These are phyloP conservation scores for Thereva unica DNA, from an alignment of 2,888 invertebrate species.

Conservation along the genomic window DNA sequence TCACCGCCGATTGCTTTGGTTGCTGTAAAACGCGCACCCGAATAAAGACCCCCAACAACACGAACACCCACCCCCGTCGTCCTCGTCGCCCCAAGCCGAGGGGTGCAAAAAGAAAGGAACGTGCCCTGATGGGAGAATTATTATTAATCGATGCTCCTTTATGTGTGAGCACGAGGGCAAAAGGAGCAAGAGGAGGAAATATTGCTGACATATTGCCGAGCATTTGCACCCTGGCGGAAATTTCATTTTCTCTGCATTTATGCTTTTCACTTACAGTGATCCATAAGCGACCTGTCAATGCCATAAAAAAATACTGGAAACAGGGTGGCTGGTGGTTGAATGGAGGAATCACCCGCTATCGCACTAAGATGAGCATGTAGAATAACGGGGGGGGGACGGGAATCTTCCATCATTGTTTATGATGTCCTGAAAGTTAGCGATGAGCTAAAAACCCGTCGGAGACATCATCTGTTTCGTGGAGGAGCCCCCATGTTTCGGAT, in stretches of 20 bases:
- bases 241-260: slow-evolving; percentile 32
- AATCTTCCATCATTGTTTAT: slow-evolving; percentile 17
- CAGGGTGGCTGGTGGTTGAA: not conserved
- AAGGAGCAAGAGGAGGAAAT: slow-evolving; percentile 24
- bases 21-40: too few species aligned
- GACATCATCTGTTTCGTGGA: slow-evolving; percentile 16
- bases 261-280: slow-evolving; percentile 32
- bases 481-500: too few species aligned
- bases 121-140: slow-evolving; percentile 30
- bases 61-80: too few species aligned
- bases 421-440: slow-evolving; percentile 14
- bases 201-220: slow-evolving; percentile 34
- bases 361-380: slow-evolving; percentile 14
- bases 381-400: not conserved
- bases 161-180: not conserved
- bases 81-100: too few species aligned
- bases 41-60: too few species aligned
- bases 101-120: slow-evolving; percentile 27
- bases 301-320: slow-evolving; percentile 17
- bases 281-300: slow-evolving; percentile 31
- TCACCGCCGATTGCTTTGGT: too few species aligned
- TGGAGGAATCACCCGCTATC: not conserved
- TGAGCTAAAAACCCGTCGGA: slow-evolving; percentile 15
- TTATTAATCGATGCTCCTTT: slow-evolving; percentile 32
- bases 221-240: slow-evolving; percentile 29